These are phyloP conservation scores for Frieseomelitta varia DNA, from an alignment of 1,140 invertebrate genomes.

Conservation along the genomic window DNA sequence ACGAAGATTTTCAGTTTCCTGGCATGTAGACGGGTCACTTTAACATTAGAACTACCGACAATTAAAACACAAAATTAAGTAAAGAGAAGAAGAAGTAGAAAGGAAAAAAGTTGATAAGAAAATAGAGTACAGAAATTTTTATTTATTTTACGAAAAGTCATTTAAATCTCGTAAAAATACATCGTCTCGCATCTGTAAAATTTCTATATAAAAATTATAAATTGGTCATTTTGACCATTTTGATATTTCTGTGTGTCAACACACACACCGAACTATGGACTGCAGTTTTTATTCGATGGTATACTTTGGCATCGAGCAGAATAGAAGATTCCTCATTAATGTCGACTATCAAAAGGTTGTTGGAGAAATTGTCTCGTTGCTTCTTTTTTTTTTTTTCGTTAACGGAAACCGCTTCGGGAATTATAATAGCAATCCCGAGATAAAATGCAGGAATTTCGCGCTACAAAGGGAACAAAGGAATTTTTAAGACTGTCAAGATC, in stretches of 20 bases:
- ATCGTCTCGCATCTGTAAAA: too few species aligned
- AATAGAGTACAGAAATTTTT: too few species aligned
- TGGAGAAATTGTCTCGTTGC: conserved; percentile 28
- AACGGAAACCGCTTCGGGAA: conserved; percentile 15
- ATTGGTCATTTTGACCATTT: too few species aligned
- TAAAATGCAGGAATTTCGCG: background rate
- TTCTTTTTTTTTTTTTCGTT: conserved; percentile 18
- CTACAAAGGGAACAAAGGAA: conserved; percentile 16
- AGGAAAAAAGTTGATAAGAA: too few species aligned
- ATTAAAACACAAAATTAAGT: too few species aligned
- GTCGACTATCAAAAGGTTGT: conserved; percentile 34
- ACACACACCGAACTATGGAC: background rate
- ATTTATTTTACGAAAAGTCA: too few species aligned
- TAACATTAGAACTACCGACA: too few species aligned
- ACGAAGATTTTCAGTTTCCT: too few species aligned
- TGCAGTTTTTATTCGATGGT: background rate
- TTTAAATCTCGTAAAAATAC: too few species aligned
- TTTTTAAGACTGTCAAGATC: conserved; percentile 3
- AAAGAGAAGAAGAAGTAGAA: too few species aligned
- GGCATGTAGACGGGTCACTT: too few species aligned
- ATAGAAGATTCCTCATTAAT: conserved; percentile 23
- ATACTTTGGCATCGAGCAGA: conserved; percentile 2
- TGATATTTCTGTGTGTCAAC: background rate
- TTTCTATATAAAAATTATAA: too few species aligned
- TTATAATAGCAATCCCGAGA: conserved; percentile 14